Evolutionary conservation across 2,888 invertebrate genomes (phyloP), one percentile per base, ranked within the genome.

Genomic region (Chrysotoxum bicinctum): DNA sequence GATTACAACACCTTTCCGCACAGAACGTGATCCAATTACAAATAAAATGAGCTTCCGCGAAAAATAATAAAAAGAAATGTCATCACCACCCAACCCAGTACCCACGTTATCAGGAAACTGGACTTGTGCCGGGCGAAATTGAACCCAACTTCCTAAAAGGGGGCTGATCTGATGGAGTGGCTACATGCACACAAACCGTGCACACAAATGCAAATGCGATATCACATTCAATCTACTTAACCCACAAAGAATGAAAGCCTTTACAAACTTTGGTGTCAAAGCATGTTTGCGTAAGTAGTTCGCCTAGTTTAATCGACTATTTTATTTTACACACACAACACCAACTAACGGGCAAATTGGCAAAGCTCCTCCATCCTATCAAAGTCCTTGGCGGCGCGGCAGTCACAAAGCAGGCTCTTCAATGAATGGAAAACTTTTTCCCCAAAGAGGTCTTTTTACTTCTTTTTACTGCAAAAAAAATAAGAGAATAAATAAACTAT

Each of bases 1-100:
- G 77, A 83, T 83, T 83, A 78, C 83, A 74, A 50, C 76, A 76
- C 83, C 83, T 83, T 83, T 78, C 64, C 68, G 52, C 56, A 64
- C 73, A 69, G 45, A 56, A 83, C 83, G 83, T 83, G 83, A 83
- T 83, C 83, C 83, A 83, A 78, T 83, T 78, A 78, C 73, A 68
- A 78, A 77, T 56, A 78, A 83, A 82, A 82, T 68, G 68, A 72
- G 73, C 69, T 56, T 48, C 45, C 37, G 35, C 58, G 48, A 19
- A 32, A 26, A 60, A 50, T 23, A 64, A 2, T 1, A 40, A 40
- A 52, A 40, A 26, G 16, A 7, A 64, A 30, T n/a, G 19, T 14
- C 16, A 6, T 48, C 40, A 16, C 19, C 32, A 7, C 21, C 19
- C 37, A 9, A 2, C 16, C 10, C 45, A 19, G 19, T 19, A 30